Conservation (phyloP, 2,888 invertebrate genomes). For the Dryobota labecula region DNA sequence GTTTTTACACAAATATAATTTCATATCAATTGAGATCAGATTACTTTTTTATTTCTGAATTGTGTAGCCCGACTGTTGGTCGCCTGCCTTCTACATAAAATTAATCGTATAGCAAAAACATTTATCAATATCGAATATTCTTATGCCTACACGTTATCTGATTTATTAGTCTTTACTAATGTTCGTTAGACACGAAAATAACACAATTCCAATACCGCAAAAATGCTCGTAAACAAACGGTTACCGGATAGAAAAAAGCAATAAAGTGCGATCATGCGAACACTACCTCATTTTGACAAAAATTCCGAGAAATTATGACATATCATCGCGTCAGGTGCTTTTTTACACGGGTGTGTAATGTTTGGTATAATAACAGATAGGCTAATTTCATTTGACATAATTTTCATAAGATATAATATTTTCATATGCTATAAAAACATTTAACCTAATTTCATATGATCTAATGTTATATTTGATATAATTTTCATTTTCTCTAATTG, state of each 20-base stretch:
- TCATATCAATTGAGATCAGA: neutral
- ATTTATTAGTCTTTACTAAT: constrained; percentile 43
- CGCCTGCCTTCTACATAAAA: constrained; percentile 10
- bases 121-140: constrained; percentile 32
- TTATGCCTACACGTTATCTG: constrained; percentile 19
- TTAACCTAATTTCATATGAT: too few relatives aligned
- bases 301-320: constrained; percentile 22
- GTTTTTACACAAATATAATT: neutral
- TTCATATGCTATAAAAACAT: too few relatives aligned
- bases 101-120: constrained; percentile 10
- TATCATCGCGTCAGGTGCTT: constrained; percentile 6
- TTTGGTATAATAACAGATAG: too few relatives aligned
- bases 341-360: too few relatives aligned
- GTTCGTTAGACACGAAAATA: constrained; percentile 52
- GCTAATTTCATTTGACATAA: too few relatives aligned
- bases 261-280: constrained; percentile 48
- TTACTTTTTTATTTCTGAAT: neutral
- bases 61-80: neutral
- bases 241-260: constrained; percentile 43
- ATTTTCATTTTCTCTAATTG: too few relatives aligned
- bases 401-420: too few relatives aligned
- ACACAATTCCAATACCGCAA: constrained; percentile 27
- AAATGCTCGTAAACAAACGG: constrained; percentile 36
- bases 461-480: too few relatives aligned
- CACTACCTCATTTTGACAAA: constrained; percentile 14